A percentile compares a stretch with the other conserved stretches of the same genome.
Evolutionary conservation across 2,888 invertebrate genomes (phyloP).

Genomic region (Siphlonurus alternatus): DNA sequence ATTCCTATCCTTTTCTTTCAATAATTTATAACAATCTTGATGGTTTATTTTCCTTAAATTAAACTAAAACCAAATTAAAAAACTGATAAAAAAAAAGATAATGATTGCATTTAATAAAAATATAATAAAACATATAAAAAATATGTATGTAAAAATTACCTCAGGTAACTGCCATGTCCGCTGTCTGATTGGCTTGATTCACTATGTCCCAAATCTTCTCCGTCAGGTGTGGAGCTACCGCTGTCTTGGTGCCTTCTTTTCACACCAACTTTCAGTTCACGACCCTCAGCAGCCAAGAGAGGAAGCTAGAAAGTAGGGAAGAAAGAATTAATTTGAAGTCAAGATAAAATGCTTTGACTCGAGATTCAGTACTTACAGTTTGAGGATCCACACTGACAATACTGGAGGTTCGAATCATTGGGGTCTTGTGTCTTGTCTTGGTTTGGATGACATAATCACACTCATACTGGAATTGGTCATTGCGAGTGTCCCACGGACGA

Average conservation of each 20-base stretch:
- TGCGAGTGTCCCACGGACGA: constrained; percentile 75
- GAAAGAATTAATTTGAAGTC: no score
- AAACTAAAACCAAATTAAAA: no score
- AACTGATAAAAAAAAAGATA: no score
- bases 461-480: constrained; percentile 78
- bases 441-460: constrained; percentile 62
- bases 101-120: no score
- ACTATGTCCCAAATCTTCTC: constrained; percentile 13
- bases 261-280: constrained; percentile 32
- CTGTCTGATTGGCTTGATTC: constrained; percentile 14
- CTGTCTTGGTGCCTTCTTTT: constrained; percentile 12
- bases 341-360: no score
- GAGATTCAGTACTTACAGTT: constrained; percentile 8
- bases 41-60: no score
- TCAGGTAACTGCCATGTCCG: background rate
- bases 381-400: constrained; percentile 46
- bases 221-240: constrained; percentile 15
- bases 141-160: background rate
- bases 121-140: no score
- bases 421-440: constrained; percentile 55
- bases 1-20: no score
- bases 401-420: constrained; percentile 52
- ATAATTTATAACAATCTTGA: no score
- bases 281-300: constrained; percentile 32
- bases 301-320: no score